These are phyloP conservation scores for Bombus huntii DNA, from an alignment of 1,140 invertebrate genomes.

Conservation along the genomic window DNA sequence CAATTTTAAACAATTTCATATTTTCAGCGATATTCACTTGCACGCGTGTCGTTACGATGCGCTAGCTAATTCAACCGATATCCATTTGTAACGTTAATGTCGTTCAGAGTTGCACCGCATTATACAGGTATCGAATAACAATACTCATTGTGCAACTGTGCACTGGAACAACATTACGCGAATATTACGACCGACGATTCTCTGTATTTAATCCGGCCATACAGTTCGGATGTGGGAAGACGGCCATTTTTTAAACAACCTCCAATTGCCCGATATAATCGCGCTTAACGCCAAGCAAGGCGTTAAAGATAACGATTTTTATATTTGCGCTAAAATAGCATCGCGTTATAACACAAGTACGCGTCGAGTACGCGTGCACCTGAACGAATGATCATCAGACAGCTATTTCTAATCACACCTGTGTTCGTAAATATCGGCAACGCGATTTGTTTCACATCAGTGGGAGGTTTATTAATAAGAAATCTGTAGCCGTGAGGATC, in stretches of 20 bases:
- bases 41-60: too few relatives aligned
- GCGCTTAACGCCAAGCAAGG: accelerated
- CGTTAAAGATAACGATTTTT: too few relatives aligned
- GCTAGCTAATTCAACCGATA: neutral
- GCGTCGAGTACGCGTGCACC: neutral
- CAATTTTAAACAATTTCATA: too few relatives aligned
- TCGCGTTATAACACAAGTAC: too few relatives aligned
- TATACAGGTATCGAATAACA: neutral
- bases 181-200: neutral
- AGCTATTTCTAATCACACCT: neutral
- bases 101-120: neutral
- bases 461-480: constrained; percentile 7
- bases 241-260: too few relatives aligned
- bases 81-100: neutral
- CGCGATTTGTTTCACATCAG: neutral
- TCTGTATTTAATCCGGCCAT: neutral
- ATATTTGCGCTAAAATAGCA: too few relatives aligned
- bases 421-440: constrained; percentile 7
- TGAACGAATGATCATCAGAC: neutral
- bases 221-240: neutral
- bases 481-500: neutral
- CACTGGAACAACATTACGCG: neutral
- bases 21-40: neutral
- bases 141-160: neutral
- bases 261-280: too few relatives aligned